Base-by-base conservation (phyloP, 2,888 invertebrate genomes). In the Lochmaea capreae region DNA sequence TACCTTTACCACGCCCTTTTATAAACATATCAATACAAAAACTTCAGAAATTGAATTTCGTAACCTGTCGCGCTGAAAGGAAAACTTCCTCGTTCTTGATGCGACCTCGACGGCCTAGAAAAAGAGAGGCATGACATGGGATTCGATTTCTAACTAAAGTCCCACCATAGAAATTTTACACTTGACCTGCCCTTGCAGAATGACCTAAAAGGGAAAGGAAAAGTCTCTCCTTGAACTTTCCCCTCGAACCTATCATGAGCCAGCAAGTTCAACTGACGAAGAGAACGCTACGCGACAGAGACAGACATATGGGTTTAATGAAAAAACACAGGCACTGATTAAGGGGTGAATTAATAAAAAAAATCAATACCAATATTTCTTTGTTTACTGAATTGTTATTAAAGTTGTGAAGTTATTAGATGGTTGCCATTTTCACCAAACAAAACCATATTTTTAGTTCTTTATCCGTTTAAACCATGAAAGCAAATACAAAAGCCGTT, bases 161-260 rank as follows among this genome's bases (percentile, higher is more conserved):
- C 49, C 62, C 43, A 16, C 42, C 16, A 46, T n/a, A 16, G 11
- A 71, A 71, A 26, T 69, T 62, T 26, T 61, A 69, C 68, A 74
- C 75, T 74, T 76, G 75, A 77, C 77, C 75, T 76, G 75, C 72
- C 75, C 77, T 76, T 77, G 72, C 72, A 22, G 52, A 74, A 70
- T 71, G 66, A 67, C 61, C 71, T 57, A 61, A 77, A 68, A 77
- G 77, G 70, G 75, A 78, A 79, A 77, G 65, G 72, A 42, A 43
- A 58, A 65, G 62, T 62, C 71, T 79, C 79, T 74, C 80, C 80
- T 79, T 80, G 80, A 80, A 79, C 80, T 79, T 67, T 75, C 70
- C 71, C 72, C 59, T 71, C 62, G 42, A 62, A 39, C 70, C 14
- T 58, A 52, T 58, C 39, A 46, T 26, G 63, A 63, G 26, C 69